Conservation (phyloP, 2,888 invertebrate species). For the Drosophila longiperda region DNA sequence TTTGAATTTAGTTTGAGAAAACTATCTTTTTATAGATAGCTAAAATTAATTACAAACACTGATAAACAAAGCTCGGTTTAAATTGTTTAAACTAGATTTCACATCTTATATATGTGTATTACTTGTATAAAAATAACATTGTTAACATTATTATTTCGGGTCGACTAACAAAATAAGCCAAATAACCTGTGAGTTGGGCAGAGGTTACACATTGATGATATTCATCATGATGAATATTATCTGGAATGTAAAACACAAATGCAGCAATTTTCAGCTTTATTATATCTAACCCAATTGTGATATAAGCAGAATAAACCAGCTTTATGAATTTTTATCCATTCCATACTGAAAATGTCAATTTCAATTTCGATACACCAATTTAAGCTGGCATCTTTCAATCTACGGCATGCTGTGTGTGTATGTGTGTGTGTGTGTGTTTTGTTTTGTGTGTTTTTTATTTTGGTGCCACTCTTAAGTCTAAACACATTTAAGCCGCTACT, state of each 20-base stretch:
- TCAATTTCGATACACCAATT: constrained; percentile 46
- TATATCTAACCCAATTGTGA: neutral
- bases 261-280: neutral
- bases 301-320: neutral
- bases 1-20: neutral
- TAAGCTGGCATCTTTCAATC: constrained; percentile 25
- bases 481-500: constrained; percentile 71
- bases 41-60: neutral
- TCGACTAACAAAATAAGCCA: neutral
- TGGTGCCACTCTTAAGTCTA: constrained; percentile 53
- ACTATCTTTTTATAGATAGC: neutral
- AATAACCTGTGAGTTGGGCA: neutral
- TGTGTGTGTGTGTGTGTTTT: neutral
- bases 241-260: neutral
- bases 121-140: neutral
- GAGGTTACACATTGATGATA: neutral
- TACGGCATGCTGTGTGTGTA: neutral
- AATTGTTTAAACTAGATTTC: neutral
- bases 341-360: constrained; percentile 43
- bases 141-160: neutral
- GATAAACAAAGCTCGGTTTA: too few species aligned
- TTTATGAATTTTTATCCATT: neutral
- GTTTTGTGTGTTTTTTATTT: constrained; percentile 10
- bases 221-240: neutral
- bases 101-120: neutral